Base-by-base conservation (phyloP, 2,888 invertebrate species). In the Drosophila nr. medialis region DNA sequence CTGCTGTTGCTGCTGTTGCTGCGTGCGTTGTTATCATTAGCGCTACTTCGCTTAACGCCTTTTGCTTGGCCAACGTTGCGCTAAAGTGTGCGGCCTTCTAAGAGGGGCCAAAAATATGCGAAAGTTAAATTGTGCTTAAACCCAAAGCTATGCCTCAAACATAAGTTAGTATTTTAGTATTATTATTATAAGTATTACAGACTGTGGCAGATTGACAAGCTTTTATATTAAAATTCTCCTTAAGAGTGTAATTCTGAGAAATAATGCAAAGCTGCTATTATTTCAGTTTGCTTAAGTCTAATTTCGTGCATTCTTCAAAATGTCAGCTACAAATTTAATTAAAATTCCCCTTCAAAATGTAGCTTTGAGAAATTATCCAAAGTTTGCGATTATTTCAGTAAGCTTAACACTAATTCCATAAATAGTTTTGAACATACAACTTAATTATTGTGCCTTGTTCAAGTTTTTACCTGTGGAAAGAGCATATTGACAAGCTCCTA, bases 1-100 rank as follows among this genome's bases (percentile, higher is more conserved):
- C n/a, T 62, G 18, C 18, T 34, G 65, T 27, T 53, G 62, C 13
- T 50, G 51, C 11, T 50, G 38, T 10, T 40, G 55, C 70, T 86
- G 81, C 89, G 89, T 85, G 89, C 64, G 76, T 61, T 66, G 71
- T 68, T 77, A 72, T 81, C 85, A 89, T 89, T 85, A 85, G 75
- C 68, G 53, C 55, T 66, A 81, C 64, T 70, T 75, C 75, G 75
- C 64, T 81, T 86, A 89, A 86, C 87, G 89, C 89, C 84, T 75
- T 80, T 64, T 54, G 61, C 36, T 40, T 34, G 36, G 49, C 30
- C 55, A 58, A 73, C 67, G 67, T 67, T 58, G 18, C 5, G 15
- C 49, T 15, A 30, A 40, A 21, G 42, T 4, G 34, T 62, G 66
- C 42, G 36, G 53, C 59, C 40, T 29, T 49, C 45, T 42, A n/a